Evolutionary conservation across 2,888 invertebrate genomes (phyloP), one percentile per base, ranked within the genome.

Genomic region (Lasioglossum lativentre): DNA sequence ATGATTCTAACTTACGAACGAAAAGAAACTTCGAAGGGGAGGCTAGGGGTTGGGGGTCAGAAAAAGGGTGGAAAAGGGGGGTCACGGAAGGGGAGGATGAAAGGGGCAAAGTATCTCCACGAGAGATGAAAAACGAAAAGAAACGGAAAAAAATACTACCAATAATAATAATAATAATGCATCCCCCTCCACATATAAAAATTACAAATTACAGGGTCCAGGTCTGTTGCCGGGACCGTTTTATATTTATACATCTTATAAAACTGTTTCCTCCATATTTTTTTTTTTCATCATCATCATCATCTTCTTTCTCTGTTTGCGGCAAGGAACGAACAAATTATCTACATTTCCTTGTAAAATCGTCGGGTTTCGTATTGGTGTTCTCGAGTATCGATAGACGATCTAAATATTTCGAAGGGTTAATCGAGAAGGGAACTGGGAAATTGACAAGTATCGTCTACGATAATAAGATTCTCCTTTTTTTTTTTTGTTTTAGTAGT

Each of bases 131-230:
- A 63, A 47, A 72, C 16, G 14, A 80, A 89, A 86, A 86, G 76
- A 82, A 83, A 78, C 27, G 78, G 47, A 59, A 66, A 68, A 68
- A 68, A 68, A 68, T 68, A 68, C 38, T 23, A 38, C 4, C 10
- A 1, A 4, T 38, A 23, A 68, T 38, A 38, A 68, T 38, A 38
- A 83, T 76, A 86, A 83, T 85, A 86, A 86, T 83, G 81, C 74
- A 74, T 78, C 76, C 80, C 80, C 76, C 80, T 81, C 86, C 85
- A 75, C 82, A 88, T 91, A 91, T 88, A 92, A 92, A 93, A 92
- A 90, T 92, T 90, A 90, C 89, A 90, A 91, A 90, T 86, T 86
- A 75, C 66, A 63, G 19, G 68, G 23, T 52, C 77, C 78, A 75
- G 66, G 14, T 56, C 42, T 59, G 10, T n/a, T 4, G 47, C 42